Conservation (phyloP, 2,888 invertebrate genomes). For the Cyrtodaria siliqua region DNA sequence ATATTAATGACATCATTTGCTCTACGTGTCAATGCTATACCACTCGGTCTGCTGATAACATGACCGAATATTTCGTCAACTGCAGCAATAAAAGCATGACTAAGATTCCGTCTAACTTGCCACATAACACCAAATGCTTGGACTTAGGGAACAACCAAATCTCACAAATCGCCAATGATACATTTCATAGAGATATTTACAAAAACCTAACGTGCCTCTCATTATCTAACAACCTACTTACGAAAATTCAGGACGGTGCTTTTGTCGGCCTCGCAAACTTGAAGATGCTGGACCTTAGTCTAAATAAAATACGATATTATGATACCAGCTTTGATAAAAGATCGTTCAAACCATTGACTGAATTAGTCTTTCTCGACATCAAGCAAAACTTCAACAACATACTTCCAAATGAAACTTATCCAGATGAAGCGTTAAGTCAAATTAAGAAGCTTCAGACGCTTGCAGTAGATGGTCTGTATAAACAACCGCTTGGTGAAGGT, state of each 20-base stretch:
- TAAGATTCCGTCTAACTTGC: background rate
- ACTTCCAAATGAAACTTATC: constrained; percentile 9
- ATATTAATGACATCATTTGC: no score
- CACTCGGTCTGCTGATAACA: no score
- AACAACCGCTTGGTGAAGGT: background rate
- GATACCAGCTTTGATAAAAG: background rate
- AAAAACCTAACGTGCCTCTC: background rate
- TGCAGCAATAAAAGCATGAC: constrained; percentile 2
- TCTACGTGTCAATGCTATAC: no score
- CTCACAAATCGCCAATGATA: background rate
- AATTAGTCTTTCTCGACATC: constrained; percentile 10
- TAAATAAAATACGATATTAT: constrained; percentile 16
- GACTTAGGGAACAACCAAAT: background rate
- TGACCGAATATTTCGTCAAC: background rate
- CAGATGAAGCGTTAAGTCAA: background rate
- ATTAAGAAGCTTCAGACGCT: constrained; percentile 1
- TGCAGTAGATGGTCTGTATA: constrained; percentile 23
- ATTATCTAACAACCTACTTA: background rate
- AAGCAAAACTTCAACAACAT: constrained; percentile 8
- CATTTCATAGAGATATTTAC: background rate
- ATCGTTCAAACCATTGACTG: background rate
- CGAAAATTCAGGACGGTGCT: background rate
- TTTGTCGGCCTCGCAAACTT: background rate
- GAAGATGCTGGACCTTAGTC: constrained; percentile 20
- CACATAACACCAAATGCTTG: constrained; percentile 1